Evolutionary conservation across 2,888 invertebrate species (phyloP).

Genomic region (Drosophila anceps): DNA sequence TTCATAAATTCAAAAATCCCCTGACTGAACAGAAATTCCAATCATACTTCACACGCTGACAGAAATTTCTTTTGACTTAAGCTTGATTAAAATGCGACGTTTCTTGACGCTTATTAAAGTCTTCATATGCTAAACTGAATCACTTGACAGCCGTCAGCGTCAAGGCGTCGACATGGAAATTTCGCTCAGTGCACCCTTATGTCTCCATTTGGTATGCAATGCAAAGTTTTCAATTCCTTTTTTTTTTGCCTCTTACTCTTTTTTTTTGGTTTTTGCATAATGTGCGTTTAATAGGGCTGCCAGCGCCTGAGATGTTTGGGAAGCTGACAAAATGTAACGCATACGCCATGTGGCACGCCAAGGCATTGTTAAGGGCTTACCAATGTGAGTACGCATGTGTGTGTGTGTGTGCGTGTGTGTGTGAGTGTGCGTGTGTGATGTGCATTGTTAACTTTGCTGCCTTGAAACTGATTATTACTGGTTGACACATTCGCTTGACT

Average conservation of each 20-base stretch:
- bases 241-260: not conserved
- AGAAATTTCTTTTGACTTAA: not conserved
- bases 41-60: not conserved
- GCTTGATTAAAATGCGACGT: not conserved
- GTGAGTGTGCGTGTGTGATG: constrained; percentile 23
- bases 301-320: constrained; percentile 39
- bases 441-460: constrained; percentile 64
- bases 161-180: constrained; percentile 25
- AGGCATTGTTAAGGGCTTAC: constrained; percentile 48
- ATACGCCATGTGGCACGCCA: constrained; percentile 61
- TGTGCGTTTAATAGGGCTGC: constrained; percentile 66
- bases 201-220: constrained; percentile 41
- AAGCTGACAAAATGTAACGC: constrained; percentile 63
- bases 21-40: not conserved
- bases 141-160: not conserved
- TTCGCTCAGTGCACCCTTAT: constrained; percentile 43
- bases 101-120: constrained; percentile 1
- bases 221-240: constrained; percentile 37
- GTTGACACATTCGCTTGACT: constrained; percentile 71
- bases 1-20: not conserved
- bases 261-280: constrained; percentile 53
- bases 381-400: constrained; percentile 1
- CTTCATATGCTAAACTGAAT: constrained; percentile 7
- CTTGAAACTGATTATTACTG: constrained; percentile 77
- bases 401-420: constrained; percentile 7